Evolutionary conservation across 2,113 vertebrate species (phyloP).

Genomic region (Penelope pileata): DNA sequence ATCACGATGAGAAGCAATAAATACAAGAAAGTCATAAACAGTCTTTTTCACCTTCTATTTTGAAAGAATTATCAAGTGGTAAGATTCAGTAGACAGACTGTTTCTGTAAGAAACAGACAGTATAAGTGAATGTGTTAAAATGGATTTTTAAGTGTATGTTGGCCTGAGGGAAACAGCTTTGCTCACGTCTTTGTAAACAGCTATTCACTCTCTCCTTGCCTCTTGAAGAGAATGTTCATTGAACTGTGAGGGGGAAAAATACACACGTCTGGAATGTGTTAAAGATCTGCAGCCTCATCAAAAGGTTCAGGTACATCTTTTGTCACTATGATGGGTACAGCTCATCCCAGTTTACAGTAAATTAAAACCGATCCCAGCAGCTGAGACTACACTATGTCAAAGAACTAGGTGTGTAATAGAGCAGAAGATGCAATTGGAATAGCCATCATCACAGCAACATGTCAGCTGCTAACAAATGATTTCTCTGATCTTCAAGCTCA

Average conservation of each 20-base stretch:
- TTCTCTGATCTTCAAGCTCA: conserved; percentile 31
- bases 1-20: not conserved
- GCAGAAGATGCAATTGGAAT: conserved; percentile 63
- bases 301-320: conserved; percentile 52
- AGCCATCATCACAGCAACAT: conserved; percentile 44
- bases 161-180: conserved; percentile 40
- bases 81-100: not conserved
- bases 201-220: not conserved
- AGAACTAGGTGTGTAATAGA: conserved; percentile 58
- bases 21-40: not conserved
- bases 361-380: conserved; percentile 52
- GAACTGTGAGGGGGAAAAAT: conserved; percentile 30
- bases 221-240: conserved; percentile 19
- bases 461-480: conserved; percentile 62
- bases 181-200: conserved; percentile 53
- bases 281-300: conserved; percentile 45
- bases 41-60: not conserved
- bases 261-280: not conserved
- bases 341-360: conserved; percentile 42
- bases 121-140: conserved; percentile 21
- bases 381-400: conserved; percentile 43
- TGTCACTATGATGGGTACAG: conserved; percentile 30
- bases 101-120: conserved; percentile 19
- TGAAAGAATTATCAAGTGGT: not conserved
- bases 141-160: conserved; percentile 38